Conservation (phyloP, 2,113 vertebrate species). For the Grammomys surdaster region DNA sequence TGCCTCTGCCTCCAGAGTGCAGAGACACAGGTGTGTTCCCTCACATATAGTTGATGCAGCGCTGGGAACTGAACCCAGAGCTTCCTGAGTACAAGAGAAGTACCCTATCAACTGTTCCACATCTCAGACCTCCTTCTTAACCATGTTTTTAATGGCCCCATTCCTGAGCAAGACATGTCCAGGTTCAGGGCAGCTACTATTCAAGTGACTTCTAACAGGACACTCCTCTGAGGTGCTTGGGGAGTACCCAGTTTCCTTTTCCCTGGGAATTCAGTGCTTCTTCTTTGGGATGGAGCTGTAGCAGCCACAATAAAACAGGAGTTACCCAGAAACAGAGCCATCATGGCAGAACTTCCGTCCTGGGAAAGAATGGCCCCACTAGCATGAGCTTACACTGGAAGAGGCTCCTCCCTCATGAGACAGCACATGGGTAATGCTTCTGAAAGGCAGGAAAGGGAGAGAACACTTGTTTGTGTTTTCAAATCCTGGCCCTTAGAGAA, state of each 20-base stretch:
- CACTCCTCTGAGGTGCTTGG: neutral
- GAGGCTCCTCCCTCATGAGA: accelerated
- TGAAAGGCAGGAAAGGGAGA: neutral
- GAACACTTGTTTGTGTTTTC: neutral
- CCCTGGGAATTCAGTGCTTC: neutral
- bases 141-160: accelerated
- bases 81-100: neutral
- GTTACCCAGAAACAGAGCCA: too few species aligned
- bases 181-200: neutral
- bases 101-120: neutral
- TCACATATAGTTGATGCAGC: too few species aligned
- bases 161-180: neutral
- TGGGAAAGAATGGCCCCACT: neutral
- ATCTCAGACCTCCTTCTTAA: neutral
- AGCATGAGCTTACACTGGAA: accelerated
- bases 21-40: neutral
- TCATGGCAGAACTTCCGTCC: accelerated
- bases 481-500: neutral
- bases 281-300: neutral
- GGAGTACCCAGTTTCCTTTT: neutral
- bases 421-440: accelerated
- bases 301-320: neutral
- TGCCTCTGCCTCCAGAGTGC: neutral
- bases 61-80: neutral
- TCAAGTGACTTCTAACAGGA: accelerated